Percentiles rank a stretch among this genome's conserved stretches.
Evolutionary conservation across 2,113 vertebrate genomes (phyloP).

Genomic region (Herpetotheres cachinnans): DNA sequence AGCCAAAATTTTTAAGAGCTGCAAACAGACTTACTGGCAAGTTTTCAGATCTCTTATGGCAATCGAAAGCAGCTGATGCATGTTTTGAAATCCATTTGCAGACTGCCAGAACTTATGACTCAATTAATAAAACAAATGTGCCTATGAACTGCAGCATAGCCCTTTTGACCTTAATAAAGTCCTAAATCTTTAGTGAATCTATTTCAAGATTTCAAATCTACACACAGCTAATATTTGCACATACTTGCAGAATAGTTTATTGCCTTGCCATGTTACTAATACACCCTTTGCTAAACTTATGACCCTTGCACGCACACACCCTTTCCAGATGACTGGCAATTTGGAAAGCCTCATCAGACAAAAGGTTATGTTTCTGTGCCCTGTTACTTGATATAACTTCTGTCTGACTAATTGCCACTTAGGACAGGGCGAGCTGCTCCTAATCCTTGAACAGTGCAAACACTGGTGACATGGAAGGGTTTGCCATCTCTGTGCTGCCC

Average conservation of each 20-base stretch:
- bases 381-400: neutral
- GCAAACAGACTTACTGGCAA: slow-evolving; percentile 72
- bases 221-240: slow-evolving; percentile 6
- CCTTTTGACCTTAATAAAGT: slow-evolving; percentile 70
- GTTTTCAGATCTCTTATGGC: slow-evolving; percentile 70
- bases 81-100: slow-evolving; percentile 65
- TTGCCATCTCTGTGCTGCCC: neutral
- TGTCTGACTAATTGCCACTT: neutral
- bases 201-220: slow-evolving; percentile 51
- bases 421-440: neutral
- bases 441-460: neutral
- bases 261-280: neutral
- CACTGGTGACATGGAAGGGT: accelerated
- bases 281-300: neutral
- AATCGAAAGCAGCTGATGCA: slow-evolving; percentile 77
- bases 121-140: slow-evolving; percentile 77
- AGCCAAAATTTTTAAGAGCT: slow-evolving; percentile 72
- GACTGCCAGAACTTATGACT: slow-evolving; percentile 69
- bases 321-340: slow-evolving; percentile 38
- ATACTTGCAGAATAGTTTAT: slow-evolving; percentile 16
- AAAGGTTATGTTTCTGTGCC: slow-evolving; percentile 12
- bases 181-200: slow-evolving; percentile 56
- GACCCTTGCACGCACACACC: neutral
- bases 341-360: slow-evolving; percentile 28
- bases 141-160: slow-evolving; percentile 55